Evolutionary conservation across 1,140 invertebrate species (phyloP), one percentile per base, ranked within the genome.

Genomic region (Pogonomyrmex barbatus): DNA sequence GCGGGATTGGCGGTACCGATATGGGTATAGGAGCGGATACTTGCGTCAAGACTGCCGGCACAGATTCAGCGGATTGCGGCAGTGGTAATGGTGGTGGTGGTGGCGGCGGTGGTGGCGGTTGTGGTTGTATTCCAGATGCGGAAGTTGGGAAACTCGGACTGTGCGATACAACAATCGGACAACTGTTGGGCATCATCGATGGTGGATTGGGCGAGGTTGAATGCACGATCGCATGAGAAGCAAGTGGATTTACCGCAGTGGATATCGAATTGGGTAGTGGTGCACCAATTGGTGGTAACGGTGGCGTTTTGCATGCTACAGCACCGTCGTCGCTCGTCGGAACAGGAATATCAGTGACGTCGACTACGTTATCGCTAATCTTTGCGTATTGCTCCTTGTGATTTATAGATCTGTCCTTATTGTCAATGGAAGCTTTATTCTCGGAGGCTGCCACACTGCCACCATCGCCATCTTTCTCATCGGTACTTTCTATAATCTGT

Each of bases 341-440:
- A 50, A 97, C 96, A 39, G 96, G 96, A 92, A 97, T 97, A 92
- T 96, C 96, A 58, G 96, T 94, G 47, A 96, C 91, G 76, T 96
- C 96, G 24, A 96, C 89, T 14, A 93, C 93, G 5, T 91, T 85
- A 77, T 96, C 95, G 56, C 95, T 94, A 56, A 30, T 4, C n/a
- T 60, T 45, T 2, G 17, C 62, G 1, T 39, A 36, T 8, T 83
- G 71, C 2, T 90, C 87, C 45, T 91, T 91, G 36, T 90, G 70
- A 87, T 89, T 89, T 17, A 83, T 17, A 10, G 70, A 60, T 94
- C 94, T 56, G 91, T 94, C 76, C 94, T 88, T 83, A 88, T 87
- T 86, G 92, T 92, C 70, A 81, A 54, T 36, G 60, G 75, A 79
- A 54, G 67, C 62, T 78, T 89, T 91, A 58, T 81, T 89, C 8